Evolutionary conservation across 2,797 vertebrate genomes (phyloP).

Genomic region (Crenichthys baileyi): DNA sequence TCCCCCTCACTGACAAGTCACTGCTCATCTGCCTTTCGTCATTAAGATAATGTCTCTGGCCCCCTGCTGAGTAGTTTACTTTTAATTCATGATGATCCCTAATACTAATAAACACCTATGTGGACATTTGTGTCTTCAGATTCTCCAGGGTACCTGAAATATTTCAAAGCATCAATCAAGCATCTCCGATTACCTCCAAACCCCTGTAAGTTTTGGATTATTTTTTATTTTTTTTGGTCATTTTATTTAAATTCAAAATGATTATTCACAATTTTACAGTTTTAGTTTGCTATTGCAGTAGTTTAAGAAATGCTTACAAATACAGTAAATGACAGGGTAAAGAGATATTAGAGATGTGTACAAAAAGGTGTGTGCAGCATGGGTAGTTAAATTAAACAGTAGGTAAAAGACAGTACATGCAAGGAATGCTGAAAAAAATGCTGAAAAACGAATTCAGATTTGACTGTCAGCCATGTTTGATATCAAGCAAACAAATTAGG

Average conservation of each 20-base stretch:
- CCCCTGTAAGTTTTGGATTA: not conserved
- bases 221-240: not conserved
- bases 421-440: not conserved
- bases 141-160: not conserved
- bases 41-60: conserved; percentile 45
- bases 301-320: not conserved
- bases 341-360: not conserved
- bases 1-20: conserved; percentile 39
- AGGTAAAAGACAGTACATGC: not conserved
- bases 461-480: not conserved
- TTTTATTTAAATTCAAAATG: not conserved
- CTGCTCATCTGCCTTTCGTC: conserved; percentile 53
- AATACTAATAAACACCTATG: conserved; percentile 14
- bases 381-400: not conserved
- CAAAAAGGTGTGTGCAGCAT: not conserved
- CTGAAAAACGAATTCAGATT: not conserved
- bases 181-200: not conserved
- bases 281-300: not conserved
- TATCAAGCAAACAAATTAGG: not conserved
- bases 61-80: conserved; percentile 55
- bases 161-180: not conserved
- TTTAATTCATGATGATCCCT: conserved; percentile 59
- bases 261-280: not conserved
- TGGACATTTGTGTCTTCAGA: not conserved
- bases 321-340: not conserved